phyloP scores from a whole-genome alignment of 2,113 vertebrate species.

The Aleadryas rufinucha region DNA sequence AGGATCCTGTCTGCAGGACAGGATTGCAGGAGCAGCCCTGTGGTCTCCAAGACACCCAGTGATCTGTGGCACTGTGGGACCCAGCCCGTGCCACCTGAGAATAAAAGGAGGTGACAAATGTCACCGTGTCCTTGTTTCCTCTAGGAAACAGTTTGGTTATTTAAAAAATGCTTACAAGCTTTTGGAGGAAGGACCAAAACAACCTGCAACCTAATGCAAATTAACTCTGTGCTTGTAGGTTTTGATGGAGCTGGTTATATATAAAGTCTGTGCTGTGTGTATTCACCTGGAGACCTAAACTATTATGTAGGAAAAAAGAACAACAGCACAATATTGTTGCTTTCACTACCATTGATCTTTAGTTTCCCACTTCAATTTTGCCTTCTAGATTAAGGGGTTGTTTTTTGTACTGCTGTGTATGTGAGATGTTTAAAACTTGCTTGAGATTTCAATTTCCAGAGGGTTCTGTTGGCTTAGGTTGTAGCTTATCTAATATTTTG shows the following conservation, averaged over 20 bases:
- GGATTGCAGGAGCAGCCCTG: background rate
- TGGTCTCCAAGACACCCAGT: background rate
- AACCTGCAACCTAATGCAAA: background rate
- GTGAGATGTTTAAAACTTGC: slow-evolving; percentile 1
- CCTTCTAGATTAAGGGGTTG: background rate
- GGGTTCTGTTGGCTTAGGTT: background rate
- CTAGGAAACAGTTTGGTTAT: background rate
- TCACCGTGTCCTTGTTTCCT: background rate
- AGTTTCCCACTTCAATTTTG: slow-evolving; percentile 5
- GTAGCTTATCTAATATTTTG: slow-evolving; percentile 1
- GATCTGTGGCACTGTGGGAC: background rate
- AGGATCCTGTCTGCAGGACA: background rate
- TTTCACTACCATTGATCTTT: background rate
- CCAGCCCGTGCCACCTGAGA: background rate
- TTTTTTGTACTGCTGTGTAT: background rate
- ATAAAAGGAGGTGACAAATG: background rate
- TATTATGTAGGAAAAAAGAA: background rate
- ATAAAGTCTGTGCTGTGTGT: background rate
- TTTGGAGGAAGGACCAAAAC: background rate
- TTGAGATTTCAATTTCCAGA: slow-evolving; percentile 17
- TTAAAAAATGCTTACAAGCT: background rate
- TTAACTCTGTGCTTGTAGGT: background rate
- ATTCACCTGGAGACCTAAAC: background rate
- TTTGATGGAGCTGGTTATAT: background rate
- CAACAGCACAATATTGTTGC: background rate